Evolutionary conservation across 2,113 vertebrate species (phyloP), one percentile per base, ranked within the genome.

Genomic region (Oxygymnocypris stewartii): DNA sequence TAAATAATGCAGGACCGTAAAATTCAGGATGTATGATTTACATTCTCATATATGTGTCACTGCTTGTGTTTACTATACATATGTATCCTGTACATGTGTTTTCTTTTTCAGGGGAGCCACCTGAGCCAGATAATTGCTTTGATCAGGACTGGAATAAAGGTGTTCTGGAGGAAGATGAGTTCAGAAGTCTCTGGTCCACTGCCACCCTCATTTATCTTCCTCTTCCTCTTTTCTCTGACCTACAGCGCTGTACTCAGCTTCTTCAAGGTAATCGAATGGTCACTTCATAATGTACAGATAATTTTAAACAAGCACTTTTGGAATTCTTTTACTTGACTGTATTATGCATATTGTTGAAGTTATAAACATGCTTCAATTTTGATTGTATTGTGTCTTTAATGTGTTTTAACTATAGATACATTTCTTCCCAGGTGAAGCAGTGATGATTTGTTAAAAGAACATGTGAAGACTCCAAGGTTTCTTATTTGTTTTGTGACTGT

Each of bases 161-260:
- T 35, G 31, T 5, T 78, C 18, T 8, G 1, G 74, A 76, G 20
- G 88, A 88, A 13, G 89, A 90, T 37, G 89, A 90, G 9, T 61
- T 75, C 85, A 84, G 28, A 37, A 87, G 87, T 84, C 31, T 90
- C 78, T 90, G 89, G 89, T 88, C 85, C 79, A 88, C 89, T 6
- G 79, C 89, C 47, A 85, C 79, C 79, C 10, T 85, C 28, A 59
- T 90, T 90, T 59, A 87, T 90, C 85, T 75, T 88, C 73, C 89
- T 88, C 74, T 90, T 90, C 57, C 82, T 87, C 69, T 78, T 87
- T 49, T 79, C 87, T 14, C 57, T 88, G n/a, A 63, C 67, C 67
- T 90, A 88, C 87, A 85, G 85, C 13, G 61, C 79, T 47, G 3
- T 79, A 1, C 63, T 88, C 49, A 84, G 82, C 44, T 47, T 88